Evolutionary conservation across 1,140 invertebrate species (phyloP), one percentile per base, ranked within the genome.

Genomic region (Drosophila watanabei): DNA sequence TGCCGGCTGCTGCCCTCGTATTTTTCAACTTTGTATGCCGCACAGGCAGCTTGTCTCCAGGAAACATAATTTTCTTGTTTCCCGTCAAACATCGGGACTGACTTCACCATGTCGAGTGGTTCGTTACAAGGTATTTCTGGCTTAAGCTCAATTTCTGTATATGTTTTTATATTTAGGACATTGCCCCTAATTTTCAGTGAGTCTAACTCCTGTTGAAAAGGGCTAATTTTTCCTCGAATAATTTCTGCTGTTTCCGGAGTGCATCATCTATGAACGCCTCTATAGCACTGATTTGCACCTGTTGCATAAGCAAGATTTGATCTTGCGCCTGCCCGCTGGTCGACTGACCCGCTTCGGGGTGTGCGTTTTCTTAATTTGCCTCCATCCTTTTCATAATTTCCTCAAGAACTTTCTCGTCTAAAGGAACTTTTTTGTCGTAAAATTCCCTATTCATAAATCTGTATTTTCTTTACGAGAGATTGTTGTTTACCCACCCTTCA

Each of bases 81-180:
- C n/a, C 41, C 41, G 41, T 43, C 41, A 11, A 43, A 43, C 18
- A 18, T 8, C n/a, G 41, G 41, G 41, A 43, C 41, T 43, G 41
- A 43, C 41, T 43, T 43, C n/a, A 43, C 41, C 41, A 43, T 43
- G 41, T 43, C 41, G 41, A 43, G 41, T 43, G 41, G 41, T 43
- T 43, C 41, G 41, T 43, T n/a, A 43, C n/a, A 43, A 43, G 7
- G n/a, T 43, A 43, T 43, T 43, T 18, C 41, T 43, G 41, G 41
- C 41, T 11, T 43, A 43, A 43, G 16, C 41, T 43, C 41, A 43
- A 18, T 43, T 43, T 43, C 41, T 43, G n/a, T 43, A 14, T 43
- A 43, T 43, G 41, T 43, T 43, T 43, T 43, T 43, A 43, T 43
- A 18, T 43, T 43, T 43, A 16, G 41, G n/a, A 43, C 41, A 10